Evolutionary conservation across 2,113 vertebrate species (phyloP).

Genomic region (Perognathus longimembris): DNA sequence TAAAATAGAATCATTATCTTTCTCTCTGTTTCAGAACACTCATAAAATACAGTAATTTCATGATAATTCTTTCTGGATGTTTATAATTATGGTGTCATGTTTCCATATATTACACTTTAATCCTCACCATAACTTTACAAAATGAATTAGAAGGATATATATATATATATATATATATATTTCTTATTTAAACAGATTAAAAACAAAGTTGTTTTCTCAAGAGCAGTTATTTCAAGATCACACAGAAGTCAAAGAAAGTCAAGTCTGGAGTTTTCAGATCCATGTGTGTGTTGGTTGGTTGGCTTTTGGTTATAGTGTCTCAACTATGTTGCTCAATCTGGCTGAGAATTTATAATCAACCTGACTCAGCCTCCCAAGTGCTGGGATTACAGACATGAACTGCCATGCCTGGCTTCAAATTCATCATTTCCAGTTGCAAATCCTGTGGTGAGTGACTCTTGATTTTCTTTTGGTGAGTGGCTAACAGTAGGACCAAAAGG

Average conservation of each 20-base stretch:
- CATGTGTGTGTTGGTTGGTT: no score
- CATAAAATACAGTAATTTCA: background rate
- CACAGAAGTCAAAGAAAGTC: background rate
- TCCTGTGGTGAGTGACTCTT: background rate
- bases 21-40: background rate
- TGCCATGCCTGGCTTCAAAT: background rate
- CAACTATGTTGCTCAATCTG: background rate
- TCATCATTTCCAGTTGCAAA: background rate
- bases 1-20: background rate
- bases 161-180: background rate
- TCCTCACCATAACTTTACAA: background rate
- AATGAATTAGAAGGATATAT: background rate
- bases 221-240: background rate
- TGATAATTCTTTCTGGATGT: background rate
- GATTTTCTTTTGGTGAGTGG: background rate
- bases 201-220: background rate
- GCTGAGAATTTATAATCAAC: background rate
- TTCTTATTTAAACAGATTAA: background rate
- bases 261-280: background rate
- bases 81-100: conserved; percentile 23
- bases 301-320: background rate
- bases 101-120: conserved; percentile 6
- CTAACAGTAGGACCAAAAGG: background rate
- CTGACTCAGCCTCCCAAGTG: background rate
- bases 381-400: background rate